Conservation (phyloP, 2,797 vertebrate species). For the Knipowitschia caucasica region DNA sequence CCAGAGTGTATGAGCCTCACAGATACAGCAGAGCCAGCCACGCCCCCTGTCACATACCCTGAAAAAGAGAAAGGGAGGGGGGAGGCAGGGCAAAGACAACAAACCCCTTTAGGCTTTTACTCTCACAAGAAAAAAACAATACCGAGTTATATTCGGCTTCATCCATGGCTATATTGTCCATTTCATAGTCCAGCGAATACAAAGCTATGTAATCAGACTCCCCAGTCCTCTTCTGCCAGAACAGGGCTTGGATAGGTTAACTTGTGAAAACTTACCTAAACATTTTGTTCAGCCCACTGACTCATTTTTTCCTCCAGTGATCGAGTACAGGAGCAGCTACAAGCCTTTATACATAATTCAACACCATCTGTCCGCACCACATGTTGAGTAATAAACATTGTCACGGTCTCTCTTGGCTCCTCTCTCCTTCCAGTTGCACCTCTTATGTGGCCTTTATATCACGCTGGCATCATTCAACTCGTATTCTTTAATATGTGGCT, state of each 20-base stretch:
- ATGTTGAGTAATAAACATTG: slow-evolving; percentile 67
- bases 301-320: slow-evolving; percentile 55
- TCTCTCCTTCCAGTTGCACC: slow-evolving; percentile 23
- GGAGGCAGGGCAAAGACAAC: too few species aligned
- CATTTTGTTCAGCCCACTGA: slow-evolving; percentile 52
- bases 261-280: slow-evolving; percentile 49
- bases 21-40: too few species aligned
- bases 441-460: slow-evolving; percentile 15
- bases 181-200: too few species aligned
- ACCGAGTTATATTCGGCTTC: too few species aligned
- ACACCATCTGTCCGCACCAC: slow-evolving; percentile 68
- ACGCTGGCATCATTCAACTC: neutral
- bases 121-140: too few species aligned
- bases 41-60: too few species aligned
- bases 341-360: slow-evolving; percentile 70
- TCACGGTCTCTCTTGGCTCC: slow-evolving; percentile 48
- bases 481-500: slow-evolving; percentile 10
- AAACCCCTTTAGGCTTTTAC: too few species aligned
- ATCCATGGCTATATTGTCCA: too few species aligned
- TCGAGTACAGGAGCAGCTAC: slow-evolving; percentile 53
- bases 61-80: too few species aligned
- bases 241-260: slow-evolving; percentile 33
- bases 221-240: slow-evolving; percentile 20
- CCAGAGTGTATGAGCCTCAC: too few species aligned
- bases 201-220: neutral